A percentile compares a stretch with the other conserved stretches of the same genome.
These are phyloP conservation scores for Aphaenogaster floridana DNA, from an alignment of 1,140 invertebrate species.

Conservation along the genomic window DNA sequence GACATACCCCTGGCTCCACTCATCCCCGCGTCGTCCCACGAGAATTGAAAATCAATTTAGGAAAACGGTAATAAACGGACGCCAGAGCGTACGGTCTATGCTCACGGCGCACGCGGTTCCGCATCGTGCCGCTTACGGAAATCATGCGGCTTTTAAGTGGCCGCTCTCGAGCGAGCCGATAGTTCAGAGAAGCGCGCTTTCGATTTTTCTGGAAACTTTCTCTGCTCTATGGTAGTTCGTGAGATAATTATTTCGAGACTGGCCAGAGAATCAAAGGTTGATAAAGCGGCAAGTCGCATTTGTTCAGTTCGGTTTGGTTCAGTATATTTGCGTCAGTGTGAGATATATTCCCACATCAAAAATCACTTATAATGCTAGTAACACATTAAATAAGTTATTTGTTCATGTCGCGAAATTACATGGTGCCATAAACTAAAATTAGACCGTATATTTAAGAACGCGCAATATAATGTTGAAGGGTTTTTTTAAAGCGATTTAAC, in stretches of 20 bases:
- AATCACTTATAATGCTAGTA: not conserved
- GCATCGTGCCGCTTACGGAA: slow-evolving; percentile 41
- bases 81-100: slow-evolving; percentile 53
- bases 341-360: not conserved
- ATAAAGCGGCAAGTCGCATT: not conserved
- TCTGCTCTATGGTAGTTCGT: not conserved
- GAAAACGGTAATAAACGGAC: slow-evolving; percentile 78
- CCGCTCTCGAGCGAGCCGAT: slow-evolving; percentile 8
- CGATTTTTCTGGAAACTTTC: slow-evolving; percentile 10
- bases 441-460: not conserved
- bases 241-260: slow-evolving; percentile 23
- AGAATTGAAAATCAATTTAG: slow-evolving; percentile 78
- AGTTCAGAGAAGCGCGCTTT: not conserved
- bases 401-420: not conserved
- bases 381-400: not conserved
- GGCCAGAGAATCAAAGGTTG: not conserved
- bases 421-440: not conserved
- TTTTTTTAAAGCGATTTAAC: not conserved
- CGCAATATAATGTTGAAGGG: not conserved
- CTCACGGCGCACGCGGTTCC: slow-evolving; percentile 34
- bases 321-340: not conserved
- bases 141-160: slow-evolving; percentile 30
- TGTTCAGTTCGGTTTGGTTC: not conserved
- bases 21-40: slow-evolving; percentile 42
- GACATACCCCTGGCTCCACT: slow-evolving; percentile 28